phyloP scores from a whole-genome alignment of 2,113 vertebrate genomes.

The Gambusia affinis region DNA sequence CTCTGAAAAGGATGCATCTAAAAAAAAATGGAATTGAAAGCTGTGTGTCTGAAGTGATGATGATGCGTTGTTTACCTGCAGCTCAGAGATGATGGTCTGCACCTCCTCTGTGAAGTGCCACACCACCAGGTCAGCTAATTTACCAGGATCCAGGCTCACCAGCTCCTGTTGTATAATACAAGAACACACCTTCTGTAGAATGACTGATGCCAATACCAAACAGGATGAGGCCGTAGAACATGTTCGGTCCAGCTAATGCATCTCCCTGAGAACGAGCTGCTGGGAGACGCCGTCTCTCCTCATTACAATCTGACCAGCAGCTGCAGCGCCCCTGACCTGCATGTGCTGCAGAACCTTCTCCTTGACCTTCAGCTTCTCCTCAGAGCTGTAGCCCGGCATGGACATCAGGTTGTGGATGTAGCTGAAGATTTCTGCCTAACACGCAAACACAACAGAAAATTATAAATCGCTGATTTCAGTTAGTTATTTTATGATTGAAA shows the following conservation, averaged over 20 bases:
- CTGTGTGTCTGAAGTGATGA: background rate
- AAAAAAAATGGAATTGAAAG: background rate
- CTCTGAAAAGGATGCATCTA: background rate
- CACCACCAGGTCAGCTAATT: conserved; percentile 90
- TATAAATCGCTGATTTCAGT: background rate
- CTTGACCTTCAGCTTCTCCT: conserved; percentile 89
- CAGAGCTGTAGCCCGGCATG: conserved; percentile 88
- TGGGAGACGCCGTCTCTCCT: background rate
- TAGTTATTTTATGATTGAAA: too few species aligned
- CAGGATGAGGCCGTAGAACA: background rate
- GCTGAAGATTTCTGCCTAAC: conserved; percentile 92
- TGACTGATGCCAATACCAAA: background rate
- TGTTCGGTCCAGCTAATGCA: too few species aligned
- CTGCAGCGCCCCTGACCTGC: conserved; percentile 77
- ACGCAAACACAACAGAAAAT: background rate
- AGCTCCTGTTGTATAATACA: conserved; percentile 81
- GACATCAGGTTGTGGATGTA: conserved; percentile 95
- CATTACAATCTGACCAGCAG: background rate
- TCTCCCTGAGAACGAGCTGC: too few species aligned
- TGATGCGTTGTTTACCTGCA: conserved; percentile 80
- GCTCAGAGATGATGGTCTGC: conserved; percentile 82
- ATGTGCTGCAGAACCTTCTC: conserved; percentile 86
- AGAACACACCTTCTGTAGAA: background rate
- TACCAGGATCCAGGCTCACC: conserved; percentile 85
- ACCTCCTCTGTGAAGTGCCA: conserved; percentile 88